phyloP scores from a whole-genome alignment of 30 jellyfish, hydroid and myxozoan genomes.

The Morbakka virulenta region DNA sequence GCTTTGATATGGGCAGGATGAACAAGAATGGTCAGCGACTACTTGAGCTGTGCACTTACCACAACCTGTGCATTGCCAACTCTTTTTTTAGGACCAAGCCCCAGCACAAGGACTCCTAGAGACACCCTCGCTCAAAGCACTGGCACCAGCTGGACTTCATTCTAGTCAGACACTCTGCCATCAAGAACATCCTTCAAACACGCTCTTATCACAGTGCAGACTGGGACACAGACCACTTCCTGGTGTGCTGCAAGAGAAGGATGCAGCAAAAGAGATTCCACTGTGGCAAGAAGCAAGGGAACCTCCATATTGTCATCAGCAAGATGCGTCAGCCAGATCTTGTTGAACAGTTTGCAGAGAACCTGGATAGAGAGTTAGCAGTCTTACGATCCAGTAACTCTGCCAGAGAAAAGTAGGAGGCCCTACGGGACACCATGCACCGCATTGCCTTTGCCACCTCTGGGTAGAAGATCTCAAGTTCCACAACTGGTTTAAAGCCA shows the following conservation, averaged over 20 bases:
- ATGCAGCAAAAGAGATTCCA: too few species aligned
- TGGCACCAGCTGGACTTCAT: too few species aligned
- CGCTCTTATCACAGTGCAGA: constrained; percentile 47
- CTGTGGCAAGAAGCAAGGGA: not conserved
- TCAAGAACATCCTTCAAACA: constrained; percentile 3
- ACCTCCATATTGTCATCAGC: constrained; percentile 6
- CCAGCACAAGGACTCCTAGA: constrained; percentile 7
- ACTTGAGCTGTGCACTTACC: too few species aligned
- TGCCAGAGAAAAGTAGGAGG: constrained; percentile 2
- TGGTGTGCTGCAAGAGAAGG: too few species aligned
- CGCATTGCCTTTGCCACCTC: constrained; percentile 6
- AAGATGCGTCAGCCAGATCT: too few species aligned
- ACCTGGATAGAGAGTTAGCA: too few species aligned
- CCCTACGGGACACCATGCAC: not conserved
- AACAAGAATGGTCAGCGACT: too few species aligned
- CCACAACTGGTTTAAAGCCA: constrained; percentile 4
- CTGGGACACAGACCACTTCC: constrained; percentile 43
- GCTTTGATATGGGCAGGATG: constrained; percentile 17
- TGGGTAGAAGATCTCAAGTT: not conserved
- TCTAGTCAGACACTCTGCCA: too few species aligned
- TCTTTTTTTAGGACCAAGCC: constrained; percentile 23
- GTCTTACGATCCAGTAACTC: too few species aligned
- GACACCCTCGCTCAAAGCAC: too few species aligned
- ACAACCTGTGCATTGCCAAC: too few species aligned
- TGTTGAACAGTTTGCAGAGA: too few species aligned